Conservation (phyloP, 2,888 invertebrate genomes). For the Macrosoma leucophasiata region DNA sequence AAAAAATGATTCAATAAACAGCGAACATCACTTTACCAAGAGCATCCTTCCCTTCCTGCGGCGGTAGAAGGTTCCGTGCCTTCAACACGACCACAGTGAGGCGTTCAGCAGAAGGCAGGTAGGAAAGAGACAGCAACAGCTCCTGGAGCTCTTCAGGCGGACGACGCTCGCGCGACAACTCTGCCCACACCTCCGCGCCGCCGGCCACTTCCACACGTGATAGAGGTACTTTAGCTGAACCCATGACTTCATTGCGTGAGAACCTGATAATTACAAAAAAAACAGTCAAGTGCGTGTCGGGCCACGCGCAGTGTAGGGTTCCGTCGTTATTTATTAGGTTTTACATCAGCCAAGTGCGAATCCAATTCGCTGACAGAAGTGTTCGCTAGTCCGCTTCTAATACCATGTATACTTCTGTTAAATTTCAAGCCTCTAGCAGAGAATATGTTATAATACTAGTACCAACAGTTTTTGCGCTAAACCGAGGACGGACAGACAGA, state of each 20-base stretch:
- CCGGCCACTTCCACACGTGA: slow-evolving; percentile 86
- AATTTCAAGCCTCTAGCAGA: no score
- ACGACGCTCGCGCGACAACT: slow-evolving; percentile 86
- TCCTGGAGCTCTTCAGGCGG: slow-evolving; percentile 90
- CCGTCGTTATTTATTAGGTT: no score
- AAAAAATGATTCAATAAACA: background rate
- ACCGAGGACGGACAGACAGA: no score
- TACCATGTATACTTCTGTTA: no score
- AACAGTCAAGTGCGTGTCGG: no score
- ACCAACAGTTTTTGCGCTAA: no score
- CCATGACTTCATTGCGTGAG: slow-evolving; percentile 91
- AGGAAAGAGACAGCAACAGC: slow-evolving; percentile 88
- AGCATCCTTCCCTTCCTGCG: slow-evolving; percentile 79
- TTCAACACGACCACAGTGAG: slow-evolving; percentile 89
- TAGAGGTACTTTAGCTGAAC: slow-evolving; percentile 86
- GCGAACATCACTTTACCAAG: slow-evolving; percentile 78
- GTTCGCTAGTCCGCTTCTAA: no score
- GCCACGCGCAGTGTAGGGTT: no score
- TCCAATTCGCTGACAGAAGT: no score
- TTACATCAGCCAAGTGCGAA: no score
- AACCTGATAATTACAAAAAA: slow-evolving; percentile 73
- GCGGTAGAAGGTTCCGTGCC: slow-evolving; percentile 87
- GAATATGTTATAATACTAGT: no score
- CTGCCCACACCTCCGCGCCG: slow-evolving; percentile 90
- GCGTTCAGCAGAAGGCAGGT: slow-evolving; percentile 91